phyloP scores from a whole-genome alignment of 2,113 vertebrate species.

The Sus scrofa region DNA sequence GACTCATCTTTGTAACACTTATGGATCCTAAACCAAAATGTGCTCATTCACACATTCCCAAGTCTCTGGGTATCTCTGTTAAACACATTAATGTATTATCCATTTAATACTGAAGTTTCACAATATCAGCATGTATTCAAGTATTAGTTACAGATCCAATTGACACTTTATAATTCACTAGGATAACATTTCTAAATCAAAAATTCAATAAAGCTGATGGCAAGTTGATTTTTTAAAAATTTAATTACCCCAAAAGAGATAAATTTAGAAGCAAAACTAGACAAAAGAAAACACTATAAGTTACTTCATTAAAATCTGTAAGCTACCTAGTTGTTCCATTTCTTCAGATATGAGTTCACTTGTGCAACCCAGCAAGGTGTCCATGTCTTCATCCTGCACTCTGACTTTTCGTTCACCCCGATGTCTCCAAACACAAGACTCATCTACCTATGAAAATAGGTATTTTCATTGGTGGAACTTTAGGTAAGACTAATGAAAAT shows the following conservation, averaged over 20 bases:
- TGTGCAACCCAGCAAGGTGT: constrained; percentile 89
- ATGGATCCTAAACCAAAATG: constrained; percentile 40
- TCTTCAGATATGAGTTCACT: constrained; percentile 92
- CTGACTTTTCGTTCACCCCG: constrained; percentile 95
- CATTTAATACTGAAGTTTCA: constrained; percentile 41
- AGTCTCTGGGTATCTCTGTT: constrained; percentile 13
- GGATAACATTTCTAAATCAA: constrained; percentile 17
- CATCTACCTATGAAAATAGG: constrained; percentile 92
- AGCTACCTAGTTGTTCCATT: constrained; percentile 92
- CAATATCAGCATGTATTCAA: constrained; percentile 7
- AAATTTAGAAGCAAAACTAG: neutral
- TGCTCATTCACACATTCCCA: neutral
- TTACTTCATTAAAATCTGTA: neutral
- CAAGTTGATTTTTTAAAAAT: neutral
- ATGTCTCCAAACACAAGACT: constrained; percentile 94
- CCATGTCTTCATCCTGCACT: constrained; percentile 94
- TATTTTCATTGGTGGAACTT: neutral
- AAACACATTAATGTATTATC: constrained; percentile 15
- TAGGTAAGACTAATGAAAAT: constrained; percentile 28
- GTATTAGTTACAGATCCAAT: neutral
- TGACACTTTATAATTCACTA: constrained; percentile 53
- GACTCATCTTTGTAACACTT: constrained; percentile 57
- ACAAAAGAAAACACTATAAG: neutral
- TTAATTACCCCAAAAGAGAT: neutral
- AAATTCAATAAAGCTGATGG: constrained; percentile 10